Evolutionary conservation across 2,888 invertebrate genomes (phyloP).

Genomic region (Xanthorhoe spadicearia): DNA sequence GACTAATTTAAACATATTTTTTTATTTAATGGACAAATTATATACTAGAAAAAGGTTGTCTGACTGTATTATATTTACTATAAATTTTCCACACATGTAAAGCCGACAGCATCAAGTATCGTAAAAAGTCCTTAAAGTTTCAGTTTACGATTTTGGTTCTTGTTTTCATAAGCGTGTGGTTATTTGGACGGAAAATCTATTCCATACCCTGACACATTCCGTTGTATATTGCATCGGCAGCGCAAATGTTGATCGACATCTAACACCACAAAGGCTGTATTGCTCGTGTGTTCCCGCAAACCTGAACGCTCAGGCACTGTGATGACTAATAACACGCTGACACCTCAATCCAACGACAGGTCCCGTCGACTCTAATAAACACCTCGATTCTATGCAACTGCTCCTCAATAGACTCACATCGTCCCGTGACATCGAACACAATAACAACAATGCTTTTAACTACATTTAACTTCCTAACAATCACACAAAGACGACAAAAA

Average conservation of each 20-base stretch:
- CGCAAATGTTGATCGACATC: conserved; percentile 28
- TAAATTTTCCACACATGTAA: too few species aligned
- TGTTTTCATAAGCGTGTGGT: conserved; percentile 1
- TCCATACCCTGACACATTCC: conserved; percentile 13
- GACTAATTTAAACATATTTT: neutral
- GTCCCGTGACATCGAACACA: conserved; percentile 74
- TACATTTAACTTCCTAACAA: conserved; percentile 83
- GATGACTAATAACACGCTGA: conserved; percentile 63
- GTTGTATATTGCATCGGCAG: conserved; percentile 13
- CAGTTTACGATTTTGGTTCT: neutral
- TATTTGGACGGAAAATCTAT: conserved; percentile 12
- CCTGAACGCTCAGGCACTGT: conserved; percentile 46
- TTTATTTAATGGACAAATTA: neutral
- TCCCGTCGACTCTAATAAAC: conserved; percentile 78
- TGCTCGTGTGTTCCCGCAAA: conserved; percentile 19
- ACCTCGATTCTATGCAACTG: conserved; percentile 72
- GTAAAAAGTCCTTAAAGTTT: neutral
- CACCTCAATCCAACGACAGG: conserved; percentile 75
- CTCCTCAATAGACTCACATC: conserved; percentile 60
- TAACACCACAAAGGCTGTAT: conserved; percentile 30
- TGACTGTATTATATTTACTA: too few species aligned
- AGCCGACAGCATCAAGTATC: too few species aligned
- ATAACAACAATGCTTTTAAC: conserved; percentile 73
- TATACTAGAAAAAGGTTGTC: neutral
- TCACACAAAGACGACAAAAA: conserved; percentile 72